Base-by-base conservation (phyloP, 2,113 vertebrate genomes). In the Alectura lathami region DNA sequence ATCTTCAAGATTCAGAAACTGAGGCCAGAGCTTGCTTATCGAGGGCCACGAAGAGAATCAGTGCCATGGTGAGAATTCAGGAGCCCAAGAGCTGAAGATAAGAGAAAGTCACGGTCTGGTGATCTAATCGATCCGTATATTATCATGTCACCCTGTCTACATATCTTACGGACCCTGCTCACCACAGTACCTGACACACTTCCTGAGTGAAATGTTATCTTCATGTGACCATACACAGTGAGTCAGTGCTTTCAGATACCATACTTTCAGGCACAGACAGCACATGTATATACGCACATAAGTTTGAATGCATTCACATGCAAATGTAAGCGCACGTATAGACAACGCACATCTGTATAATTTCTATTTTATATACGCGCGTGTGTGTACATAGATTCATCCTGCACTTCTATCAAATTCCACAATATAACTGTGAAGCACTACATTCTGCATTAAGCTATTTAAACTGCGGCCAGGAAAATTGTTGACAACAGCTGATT, bases 401-500 rank as follows among this genome's bases (percentile, higher is more conserved):
- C 38, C 91, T 36, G 26, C 36, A 21, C 7, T 57, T 53, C 59
- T 17, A 29, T n/a, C 34, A 21, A 69, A 86, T 66, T 36, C 78
- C 43, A 38, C 15, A 6, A 21, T 22, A 67, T 32, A 66, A 57
- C 40, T 29, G 70, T 0, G 29, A 79, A 73, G 36, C 13, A 1
- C 34, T n/a, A 21, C 22, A 13, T 32, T 89, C 42, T 40, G 60
- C 91, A 89, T 63, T 83, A 83, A 95, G 54, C 42, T 83, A 74
- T 70, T 77, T 48, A 86, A 94, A 83, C 74, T 3, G 7, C 2
- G 57, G 57, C 74, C 81, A 88, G 62, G 50, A 92, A 91, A 94
- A 69, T 23, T 77, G 84, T 86, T 80, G 93, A 95, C 89, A 92
- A 85, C 72, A 74, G 72, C 34, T 86, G 17, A 94, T 88, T 91